phyloP scores from a whole-genome alignment of 2,888 invertebrate genomes.

The Nephrotoma guestfalica region DNA sequence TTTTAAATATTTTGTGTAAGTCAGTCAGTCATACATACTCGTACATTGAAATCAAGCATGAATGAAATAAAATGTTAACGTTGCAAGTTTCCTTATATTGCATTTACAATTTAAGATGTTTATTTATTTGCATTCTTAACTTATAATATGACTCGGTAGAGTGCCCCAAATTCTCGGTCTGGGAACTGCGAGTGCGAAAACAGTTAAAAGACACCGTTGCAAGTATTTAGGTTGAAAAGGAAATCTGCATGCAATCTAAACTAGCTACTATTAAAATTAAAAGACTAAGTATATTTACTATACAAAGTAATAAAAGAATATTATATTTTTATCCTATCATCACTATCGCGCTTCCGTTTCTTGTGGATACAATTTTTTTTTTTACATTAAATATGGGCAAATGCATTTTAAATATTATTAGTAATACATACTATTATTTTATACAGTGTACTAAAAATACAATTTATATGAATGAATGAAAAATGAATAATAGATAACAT shows the following conservation, averaged over 20 bases:
- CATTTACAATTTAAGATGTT: not conserved
- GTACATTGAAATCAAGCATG: not conserved
- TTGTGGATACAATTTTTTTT: not conserved
- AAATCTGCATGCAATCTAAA: not conserved
- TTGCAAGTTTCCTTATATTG: not conserved
- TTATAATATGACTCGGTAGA: not conserved
- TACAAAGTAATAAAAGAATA: not conserved
- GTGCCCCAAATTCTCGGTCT: not conserved
- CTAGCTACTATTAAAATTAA: not conserved
- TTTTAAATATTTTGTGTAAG: not conserved
- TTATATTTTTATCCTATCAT: not conserved
- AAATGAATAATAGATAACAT: not conserved
- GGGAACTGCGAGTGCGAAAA: not conserved
- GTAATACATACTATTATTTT: not conserved
- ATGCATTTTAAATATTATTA: not conserved
- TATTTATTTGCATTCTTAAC: not conserved
- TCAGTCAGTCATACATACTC: not conserved
- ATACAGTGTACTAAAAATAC: not conserved
- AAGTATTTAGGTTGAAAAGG: not conserved
- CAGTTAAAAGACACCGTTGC: not conserved
- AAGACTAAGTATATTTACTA: not conserved
- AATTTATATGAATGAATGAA: not conserved
- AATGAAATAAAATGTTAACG: not conserved
- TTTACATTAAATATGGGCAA: not conserved
- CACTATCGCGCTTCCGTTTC: not conserved